phyloP scores from a whole-genome alignment of 2,113 vertebrate species.

The Cettia cetti region DNA sequence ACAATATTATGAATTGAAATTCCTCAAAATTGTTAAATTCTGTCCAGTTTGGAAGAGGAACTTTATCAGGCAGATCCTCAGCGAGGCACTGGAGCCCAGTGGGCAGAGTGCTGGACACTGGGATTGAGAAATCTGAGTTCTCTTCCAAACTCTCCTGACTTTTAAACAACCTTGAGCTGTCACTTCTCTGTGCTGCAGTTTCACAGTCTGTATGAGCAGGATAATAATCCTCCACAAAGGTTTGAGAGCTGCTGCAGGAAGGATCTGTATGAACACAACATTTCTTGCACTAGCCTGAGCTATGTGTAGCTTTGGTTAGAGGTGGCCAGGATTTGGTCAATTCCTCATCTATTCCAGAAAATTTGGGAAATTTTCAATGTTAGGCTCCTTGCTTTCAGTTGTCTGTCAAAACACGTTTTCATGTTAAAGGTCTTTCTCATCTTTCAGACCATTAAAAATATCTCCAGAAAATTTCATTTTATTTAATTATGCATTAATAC shows the following conservation, averaged over 20 bases:
- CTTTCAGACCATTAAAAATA: conserved; percentile 15
- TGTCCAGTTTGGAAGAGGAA: neutral
- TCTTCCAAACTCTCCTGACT: conserved; percentile 14
- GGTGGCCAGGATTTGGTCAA: neutral
- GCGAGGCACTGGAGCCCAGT: neutral
- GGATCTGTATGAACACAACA: neutral
- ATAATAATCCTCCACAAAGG: neutral
- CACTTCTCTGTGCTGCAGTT: neutral
- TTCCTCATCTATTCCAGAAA: neutral
- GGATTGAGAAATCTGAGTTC: conserved; percentile 34
- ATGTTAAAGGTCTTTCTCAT: conserved; percentile 30
- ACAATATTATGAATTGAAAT: neutral
- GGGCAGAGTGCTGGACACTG: neutral
- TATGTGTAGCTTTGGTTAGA: neutral
- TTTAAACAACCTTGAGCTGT: conserved; percentile 34
- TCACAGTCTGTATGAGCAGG: neutral
- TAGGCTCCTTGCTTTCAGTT: neutral
- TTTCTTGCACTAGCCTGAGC: neutral
- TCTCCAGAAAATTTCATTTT: neutral
- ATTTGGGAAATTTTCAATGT: neutral
- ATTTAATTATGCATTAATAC: neutral
- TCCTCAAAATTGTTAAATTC: neutral
- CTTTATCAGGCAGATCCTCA: neutral
- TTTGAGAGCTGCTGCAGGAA: neutral
- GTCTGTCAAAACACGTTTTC: neutral